Evolutionary conservation across 2,797 vertebrate species (phyloP).

Genomic region (Danio kyathit): DNA sequence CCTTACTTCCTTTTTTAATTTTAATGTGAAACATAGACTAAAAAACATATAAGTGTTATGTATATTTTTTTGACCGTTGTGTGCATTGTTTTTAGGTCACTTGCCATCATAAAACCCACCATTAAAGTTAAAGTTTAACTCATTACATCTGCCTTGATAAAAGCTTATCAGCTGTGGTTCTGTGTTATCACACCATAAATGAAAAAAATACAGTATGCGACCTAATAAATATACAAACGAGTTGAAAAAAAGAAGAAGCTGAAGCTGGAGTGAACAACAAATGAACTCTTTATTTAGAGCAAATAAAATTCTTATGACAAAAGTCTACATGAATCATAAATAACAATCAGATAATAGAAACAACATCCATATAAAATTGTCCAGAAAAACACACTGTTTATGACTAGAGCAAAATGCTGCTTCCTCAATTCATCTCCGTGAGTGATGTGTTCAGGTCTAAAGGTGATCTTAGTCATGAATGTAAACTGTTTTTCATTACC

Average conservation of each 20-base stretch:
- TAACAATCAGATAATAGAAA: background rate
- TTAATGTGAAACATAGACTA: too few species aligned
- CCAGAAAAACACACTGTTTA: background rate
- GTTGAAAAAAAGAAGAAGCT: background rate
- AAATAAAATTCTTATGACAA: background rate
- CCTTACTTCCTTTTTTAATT: background rate
- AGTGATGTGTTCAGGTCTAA: slow-evolving; percentile 3
- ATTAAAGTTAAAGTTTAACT: slow-evolving; percentile 27
- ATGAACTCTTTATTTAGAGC: background rate
- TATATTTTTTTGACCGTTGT: background rate
- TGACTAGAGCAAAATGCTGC: background rate
- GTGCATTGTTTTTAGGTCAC: background rate
- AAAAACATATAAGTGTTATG: too few species aligned
- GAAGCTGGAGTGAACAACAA: background rate
- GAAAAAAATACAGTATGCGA: background rate
- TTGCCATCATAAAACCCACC: background rate
- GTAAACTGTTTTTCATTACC: background rate
- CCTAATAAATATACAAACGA: background rate
- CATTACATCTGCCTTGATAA: background rate
- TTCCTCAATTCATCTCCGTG: slow-evolving; percentile 1
- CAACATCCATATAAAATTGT: background rate
- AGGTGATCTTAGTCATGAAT: background rate
- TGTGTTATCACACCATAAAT: background rate
- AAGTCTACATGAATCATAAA: background rate
- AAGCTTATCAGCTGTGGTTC: background rate